A percentile compares a stretch with the other conserved stretches of the same genome.
Conservation (phyloP, 2,113 vertebrate species). For the Columbina picui region DNA sequence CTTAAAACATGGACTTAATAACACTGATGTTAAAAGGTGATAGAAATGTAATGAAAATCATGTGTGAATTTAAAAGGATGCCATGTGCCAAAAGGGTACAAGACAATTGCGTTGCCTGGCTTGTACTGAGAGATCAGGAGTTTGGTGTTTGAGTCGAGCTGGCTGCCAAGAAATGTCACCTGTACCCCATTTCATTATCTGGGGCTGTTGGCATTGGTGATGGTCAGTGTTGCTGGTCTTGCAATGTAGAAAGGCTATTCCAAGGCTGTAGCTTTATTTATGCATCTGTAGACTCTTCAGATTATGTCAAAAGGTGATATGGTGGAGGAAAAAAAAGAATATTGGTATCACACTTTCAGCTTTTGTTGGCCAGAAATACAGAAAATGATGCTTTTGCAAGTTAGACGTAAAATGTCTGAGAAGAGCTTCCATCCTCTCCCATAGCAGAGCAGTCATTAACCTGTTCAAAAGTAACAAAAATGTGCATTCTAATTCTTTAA, state of each 20-base stretch:
- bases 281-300: background rate
- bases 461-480: slow-evolving; percentile 7
- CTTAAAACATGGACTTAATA: background rate
- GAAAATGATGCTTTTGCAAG: background rate
- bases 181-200: background rate
- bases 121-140: background rate
- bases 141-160: background rate
- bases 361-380: background rate
- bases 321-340: no score
- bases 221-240: background rate
- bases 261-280: background rate
- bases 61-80: background rate
- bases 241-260: background rate
- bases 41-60: background rate
- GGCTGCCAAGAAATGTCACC: background rate
- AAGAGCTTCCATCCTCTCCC: background rate
- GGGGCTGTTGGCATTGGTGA: background rate
- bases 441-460: background rate
- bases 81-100: background rate
- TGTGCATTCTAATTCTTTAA: slow-evolving; percentile 22
- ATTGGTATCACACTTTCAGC: background rate
- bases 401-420: background rate
- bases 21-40: background rate
- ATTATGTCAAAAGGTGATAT: background rate
- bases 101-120: background rate